These are phyloP conservation scores for Todus mexicanus DNA, from an alignment of 2,797 vertebrate species.

Conservation along the genomic window DNA sequence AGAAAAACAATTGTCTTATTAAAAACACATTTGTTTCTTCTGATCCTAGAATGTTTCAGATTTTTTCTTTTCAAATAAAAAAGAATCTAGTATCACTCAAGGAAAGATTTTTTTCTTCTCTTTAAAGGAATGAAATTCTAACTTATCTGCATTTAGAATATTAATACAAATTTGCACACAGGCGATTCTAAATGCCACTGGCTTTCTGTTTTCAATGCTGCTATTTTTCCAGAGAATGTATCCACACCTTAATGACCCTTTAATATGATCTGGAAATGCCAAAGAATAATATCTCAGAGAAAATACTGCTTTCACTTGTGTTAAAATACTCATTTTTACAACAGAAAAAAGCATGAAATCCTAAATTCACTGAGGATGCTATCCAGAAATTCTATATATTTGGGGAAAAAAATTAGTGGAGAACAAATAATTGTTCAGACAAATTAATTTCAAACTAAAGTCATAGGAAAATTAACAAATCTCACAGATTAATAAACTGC, in stretches of 20 bases:
- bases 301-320: background rate
- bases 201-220: background rate
- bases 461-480: background rate
- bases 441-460: background rate
- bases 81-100: background rate
- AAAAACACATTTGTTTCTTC: background rate
- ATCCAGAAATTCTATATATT: background rate
- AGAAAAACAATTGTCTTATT: background rate
- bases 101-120: background rate
- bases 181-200: constrained; percentile 21
- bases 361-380: background rate
- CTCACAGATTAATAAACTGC: background rate
- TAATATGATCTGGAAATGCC: constrained; percentile 26
- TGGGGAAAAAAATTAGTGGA: background rate
- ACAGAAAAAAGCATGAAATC: background rate
- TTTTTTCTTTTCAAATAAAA: background rate
- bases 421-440: background rate
- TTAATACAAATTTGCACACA: background rate
- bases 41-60: background rate
- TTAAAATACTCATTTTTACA: background rate
- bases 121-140: background rate
- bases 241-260: constrained; percentile 5
- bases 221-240: constrained; percentile 21
- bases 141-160: background rate
- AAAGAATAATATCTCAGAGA: background rate